Conservation (phyloP, 2,888 invertebrate genomes). For the Folsomia candida region DNA sequence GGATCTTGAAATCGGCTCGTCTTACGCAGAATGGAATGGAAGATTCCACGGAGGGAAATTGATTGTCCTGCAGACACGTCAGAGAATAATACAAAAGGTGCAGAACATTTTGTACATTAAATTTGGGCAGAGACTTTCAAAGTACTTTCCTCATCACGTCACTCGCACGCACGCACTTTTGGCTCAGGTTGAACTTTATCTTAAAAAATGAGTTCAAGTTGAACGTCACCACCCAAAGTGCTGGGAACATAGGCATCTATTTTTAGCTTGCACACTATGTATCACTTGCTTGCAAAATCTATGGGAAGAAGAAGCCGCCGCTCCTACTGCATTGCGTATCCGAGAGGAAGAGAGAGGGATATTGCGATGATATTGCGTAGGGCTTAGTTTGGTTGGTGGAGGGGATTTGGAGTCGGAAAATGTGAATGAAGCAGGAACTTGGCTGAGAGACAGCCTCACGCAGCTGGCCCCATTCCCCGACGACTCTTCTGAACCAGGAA, state of each 20-base stretch:
- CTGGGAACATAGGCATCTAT: neutral
- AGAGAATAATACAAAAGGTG: no score
- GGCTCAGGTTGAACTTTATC: neutral
- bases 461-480: no score
- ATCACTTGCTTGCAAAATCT: neutral
- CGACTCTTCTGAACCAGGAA: neutral
- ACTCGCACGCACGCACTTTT: neutral
- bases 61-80: no score
- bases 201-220: slow-evolving; percentile 5
- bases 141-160: neutral
- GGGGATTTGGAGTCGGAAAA: neutral
- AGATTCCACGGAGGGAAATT: no score
- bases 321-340: neutral
- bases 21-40: no score
- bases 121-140: no score
- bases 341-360: neutral
- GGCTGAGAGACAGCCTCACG: neutral
- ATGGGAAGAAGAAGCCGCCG: neutral
- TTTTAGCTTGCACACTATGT: neutral
- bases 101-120: no score
- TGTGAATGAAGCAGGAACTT: neutral
- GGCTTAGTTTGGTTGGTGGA: no score
- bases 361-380: neutral
- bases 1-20: no score
- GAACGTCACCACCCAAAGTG: neutral